These are phyloP conservation scores for Dysmachus trigonus DNA, from an alignment of 2,888 invertebrate species.

Conservation along the genomic window DNA sequence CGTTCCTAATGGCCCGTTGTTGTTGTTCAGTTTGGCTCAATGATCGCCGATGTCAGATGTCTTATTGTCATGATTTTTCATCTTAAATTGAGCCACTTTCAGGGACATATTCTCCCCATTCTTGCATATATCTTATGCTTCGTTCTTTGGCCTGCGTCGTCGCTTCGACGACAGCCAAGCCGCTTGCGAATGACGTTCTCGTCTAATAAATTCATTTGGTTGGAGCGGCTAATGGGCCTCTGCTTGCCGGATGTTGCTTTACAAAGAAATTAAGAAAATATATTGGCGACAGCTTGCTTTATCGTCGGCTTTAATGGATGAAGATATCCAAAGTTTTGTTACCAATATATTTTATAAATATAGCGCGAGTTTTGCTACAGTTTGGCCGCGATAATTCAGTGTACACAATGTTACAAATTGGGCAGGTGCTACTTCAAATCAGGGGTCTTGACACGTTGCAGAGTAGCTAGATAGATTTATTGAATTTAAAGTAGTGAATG, in stretches of 20 bases:
- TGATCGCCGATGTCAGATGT: slow-evolving; percentile 49
- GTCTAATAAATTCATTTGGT: slow-evolving; percentile 36
- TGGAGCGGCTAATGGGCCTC: slow-evolving; percentile 7
- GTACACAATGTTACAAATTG: neutral
- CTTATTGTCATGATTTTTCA: slow-evolving; percentile 50
- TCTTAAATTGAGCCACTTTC: slow-evolving; percentile 46
- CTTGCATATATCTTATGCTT: neutral
- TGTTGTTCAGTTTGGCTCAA: slow-evolving; percentile 49
- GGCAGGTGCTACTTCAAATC: neutral
- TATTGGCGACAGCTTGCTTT: slow-evolving; percentile 30
- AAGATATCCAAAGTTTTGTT: slow-evolving; percentile 25
- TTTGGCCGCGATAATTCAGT: neutral
- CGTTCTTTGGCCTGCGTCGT: neutral
- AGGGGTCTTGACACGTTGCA: neutral
- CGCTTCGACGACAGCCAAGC: neutral
- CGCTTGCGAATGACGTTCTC: neutral
- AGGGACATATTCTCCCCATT: neutral
- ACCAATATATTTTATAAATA: slow-evolving; percentile 20
- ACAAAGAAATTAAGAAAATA: slow-evolving; percentile 36
- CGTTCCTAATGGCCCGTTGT: slow-evolving; percentile 47
- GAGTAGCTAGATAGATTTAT: neutral
- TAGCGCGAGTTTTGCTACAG: neutral
- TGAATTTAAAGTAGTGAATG: neutral
- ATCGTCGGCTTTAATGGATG: slow-evolving; percentile 37
- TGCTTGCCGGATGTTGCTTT: slow-evolving; percentile 32